phyloP scores from a whole-genome alignment of 2,797 vertebrate species.

The Muscicapa comitata region DNA sequence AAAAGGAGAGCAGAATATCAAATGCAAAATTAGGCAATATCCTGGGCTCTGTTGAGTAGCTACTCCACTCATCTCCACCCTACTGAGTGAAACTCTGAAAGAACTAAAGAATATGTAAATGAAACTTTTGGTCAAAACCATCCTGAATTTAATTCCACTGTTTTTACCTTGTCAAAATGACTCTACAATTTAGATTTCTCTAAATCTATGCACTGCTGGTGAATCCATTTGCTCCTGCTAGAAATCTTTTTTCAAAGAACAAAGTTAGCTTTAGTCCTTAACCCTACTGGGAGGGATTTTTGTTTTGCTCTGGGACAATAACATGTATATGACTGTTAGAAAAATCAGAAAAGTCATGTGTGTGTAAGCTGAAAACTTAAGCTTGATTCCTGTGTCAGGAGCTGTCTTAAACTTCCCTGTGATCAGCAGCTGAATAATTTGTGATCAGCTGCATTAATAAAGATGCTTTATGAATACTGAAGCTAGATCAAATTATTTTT shows the following conservation, averaged over 20 bases:
- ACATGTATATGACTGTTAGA: background rate
- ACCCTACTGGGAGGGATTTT: fast-evolving
- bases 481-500: background rate
- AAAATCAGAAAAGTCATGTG: background rate
- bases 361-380: background rate
- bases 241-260: background rate
- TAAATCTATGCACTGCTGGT: background rate
- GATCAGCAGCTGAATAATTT: background rate
- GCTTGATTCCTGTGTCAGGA: background rate
- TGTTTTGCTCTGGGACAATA: background rate
- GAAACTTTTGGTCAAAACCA: background rate
- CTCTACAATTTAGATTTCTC: background rate
- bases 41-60: background rate
- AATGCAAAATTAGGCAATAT: background rate
- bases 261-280: background rate
- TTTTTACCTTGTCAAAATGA: background rate
- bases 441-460: background rate
- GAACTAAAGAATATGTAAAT: background rate
- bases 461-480: background rate
- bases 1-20: background rate
- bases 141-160: background rate
- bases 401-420: background rate
- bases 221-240: background rate
- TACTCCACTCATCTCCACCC: background rate
- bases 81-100: background rate